These are phyloP conservation scores for Euborellia annulipes DNA, from an alignment of 1,140 invertebrate species.

Conservation along the genomic window DNA sequence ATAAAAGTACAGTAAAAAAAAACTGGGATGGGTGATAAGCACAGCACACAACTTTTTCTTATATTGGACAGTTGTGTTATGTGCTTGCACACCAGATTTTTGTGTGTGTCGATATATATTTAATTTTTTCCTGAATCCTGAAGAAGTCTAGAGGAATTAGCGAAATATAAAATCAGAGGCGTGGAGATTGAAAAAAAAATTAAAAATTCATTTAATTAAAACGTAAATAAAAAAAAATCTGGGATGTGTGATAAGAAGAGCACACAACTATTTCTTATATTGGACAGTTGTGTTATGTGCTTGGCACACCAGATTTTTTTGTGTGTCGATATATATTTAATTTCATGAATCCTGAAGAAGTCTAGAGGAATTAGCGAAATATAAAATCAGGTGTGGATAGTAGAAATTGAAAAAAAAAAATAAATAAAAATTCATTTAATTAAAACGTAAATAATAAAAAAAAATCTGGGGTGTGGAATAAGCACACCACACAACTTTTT, in stretches of 20 bases:
- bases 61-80: conserved; percentile 1
- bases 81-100: not conserved
- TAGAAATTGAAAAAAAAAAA: no score
- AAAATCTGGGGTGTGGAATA: no score
- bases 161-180: not conserved
- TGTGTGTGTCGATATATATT: not conserved
- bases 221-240: no score
- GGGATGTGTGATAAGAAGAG: no score
- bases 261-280: no score
- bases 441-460: no score
- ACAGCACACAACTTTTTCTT: no score
- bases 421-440: no score
- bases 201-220: no score
- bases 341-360: not conserved
- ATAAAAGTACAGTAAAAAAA: not conserved
- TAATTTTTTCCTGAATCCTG: not conserved
- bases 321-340: not conserved
- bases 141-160: not conserved
- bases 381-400: not conserved
- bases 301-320: no score
- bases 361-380: not conserved
- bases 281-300: no score
- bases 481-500: no score
- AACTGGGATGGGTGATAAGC: not conserved
- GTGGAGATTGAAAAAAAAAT: not conserved